phyloP scores from a whole-genome alignment of 2,113 vertebrate genomes.

The Monarcha castaneiventris region DNA sequence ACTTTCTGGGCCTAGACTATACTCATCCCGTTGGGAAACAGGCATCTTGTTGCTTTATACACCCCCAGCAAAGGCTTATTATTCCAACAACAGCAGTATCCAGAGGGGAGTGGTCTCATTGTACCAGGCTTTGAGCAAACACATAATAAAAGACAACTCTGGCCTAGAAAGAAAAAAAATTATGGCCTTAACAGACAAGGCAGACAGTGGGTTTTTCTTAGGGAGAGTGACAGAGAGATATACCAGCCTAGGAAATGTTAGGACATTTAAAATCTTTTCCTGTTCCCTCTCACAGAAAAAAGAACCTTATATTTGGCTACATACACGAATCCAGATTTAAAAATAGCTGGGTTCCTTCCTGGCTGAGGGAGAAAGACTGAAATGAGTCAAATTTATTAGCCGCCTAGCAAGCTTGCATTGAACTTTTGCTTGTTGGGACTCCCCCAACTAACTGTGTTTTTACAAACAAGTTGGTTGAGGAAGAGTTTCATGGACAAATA shows the following conservation, averaged over 20 bases:
- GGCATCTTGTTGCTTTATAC: neutral
- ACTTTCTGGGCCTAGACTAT: neutral
- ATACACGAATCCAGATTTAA: slow-evolving; percentile 30
- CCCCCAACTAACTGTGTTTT: neutral
- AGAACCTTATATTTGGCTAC: slow-evolving; percentile 60
- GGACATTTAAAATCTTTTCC: slow-evolving; percentile 63
- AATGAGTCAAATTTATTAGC: slow-evolving; percentile 52
- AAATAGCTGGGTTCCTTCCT: slow-evolving; percentile 69
- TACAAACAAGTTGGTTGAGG: neutral
- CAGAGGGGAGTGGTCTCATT: neutral
- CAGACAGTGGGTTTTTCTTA: slow-evolving; percentile 20
- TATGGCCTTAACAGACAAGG: slow-evolving; percentile 14
- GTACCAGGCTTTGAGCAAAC: neutral
- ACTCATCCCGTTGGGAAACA: neutral
- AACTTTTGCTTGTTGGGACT: slow-evolving; percentile 20
- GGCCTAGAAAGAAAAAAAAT: neutral
- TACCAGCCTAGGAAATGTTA: slow-evolving; percentile 57
- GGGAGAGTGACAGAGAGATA: slow-evolving; percentile 45
- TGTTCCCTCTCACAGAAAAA: slow-evolving; percentile 60
- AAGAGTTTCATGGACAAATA: neutral
- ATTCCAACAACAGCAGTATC: neutral
- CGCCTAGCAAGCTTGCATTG: neutral
- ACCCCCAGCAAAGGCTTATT: neutral
- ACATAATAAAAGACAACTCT: neutral
- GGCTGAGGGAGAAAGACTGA: slow-evolving; percentile 30